Conservation (phyloP, 2,888 invertebrate genomes). For the Lasioglossum zephyrum region DNA sequence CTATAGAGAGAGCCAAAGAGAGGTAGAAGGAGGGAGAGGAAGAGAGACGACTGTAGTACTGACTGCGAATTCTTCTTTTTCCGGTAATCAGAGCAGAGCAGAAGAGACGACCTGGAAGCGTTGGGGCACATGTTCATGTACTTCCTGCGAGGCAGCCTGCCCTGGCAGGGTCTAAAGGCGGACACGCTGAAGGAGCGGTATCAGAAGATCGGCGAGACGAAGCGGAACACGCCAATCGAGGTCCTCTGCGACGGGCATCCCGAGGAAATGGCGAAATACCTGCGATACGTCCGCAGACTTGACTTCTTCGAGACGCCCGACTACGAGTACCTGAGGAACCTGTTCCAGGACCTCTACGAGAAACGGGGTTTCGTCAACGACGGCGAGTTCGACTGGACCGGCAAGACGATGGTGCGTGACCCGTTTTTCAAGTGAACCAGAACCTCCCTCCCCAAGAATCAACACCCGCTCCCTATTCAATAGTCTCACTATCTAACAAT, state of each 20-base stretch:
- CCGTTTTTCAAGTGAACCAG: conserved; percentile 41
- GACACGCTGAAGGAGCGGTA: conserved; percentile 99
- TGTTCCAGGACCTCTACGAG: conserved; percentile 97
- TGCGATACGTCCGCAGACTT: conserved; percentile 97
- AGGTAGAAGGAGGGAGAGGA: neutral
- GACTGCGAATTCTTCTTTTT: conserved; percentile 4
- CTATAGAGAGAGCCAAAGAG: neutral
- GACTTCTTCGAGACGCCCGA: conserved; percentile 99
- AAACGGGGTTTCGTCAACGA: conserved; percentile 94
- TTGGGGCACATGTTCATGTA: conserved; percentile 99
- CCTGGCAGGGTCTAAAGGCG: conserved; percentile 99
- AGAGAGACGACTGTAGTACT: no score
- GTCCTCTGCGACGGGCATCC: conserved; percentile 93
- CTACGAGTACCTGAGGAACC: conserved; percentile 98
- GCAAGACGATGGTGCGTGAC: conserved; percentile 88
- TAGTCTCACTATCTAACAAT: neutral
- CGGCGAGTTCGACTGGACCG: conserved; percentile 98
- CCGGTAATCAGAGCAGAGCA: conserved; percentile 94
- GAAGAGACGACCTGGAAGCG: conserved; percentile 99
- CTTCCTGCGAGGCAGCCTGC: conserved; percentile 99
- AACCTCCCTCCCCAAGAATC: neutral
- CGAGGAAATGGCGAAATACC: conserved; percentile 99
- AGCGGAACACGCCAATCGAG: conserved; percentile 99
- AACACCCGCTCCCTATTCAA: neutral
- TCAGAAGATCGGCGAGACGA: conserved; percentile 99